A percentile compares a stretch with the other conserved stretches of the same genome.
phyloP scores from a whole-genome alignment of 2,113 vertebrate species.

The Hystrix brachyura region DNA sequence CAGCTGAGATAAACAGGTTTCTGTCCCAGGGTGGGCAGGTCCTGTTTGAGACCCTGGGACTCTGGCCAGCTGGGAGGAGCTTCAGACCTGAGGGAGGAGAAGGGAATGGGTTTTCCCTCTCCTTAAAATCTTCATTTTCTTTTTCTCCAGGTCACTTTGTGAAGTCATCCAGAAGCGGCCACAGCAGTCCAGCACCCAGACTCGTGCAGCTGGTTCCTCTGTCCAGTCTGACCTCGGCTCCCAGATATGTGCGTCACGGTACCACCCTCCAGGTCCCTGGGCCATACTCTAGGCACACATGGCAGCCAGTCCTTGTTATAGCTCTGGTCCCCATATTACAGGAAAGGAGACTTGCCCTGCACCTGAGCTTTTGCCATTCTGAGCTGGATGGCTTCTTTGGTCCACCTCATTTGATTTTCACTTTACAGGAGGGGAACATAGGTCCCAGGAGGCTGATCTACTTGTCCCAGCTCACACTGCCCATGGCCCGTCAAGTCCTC shows the following conservation, averaged over 20 bases:
- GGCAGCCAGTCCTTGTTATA: not conserved
- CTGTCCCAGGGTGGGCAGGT: not conserved
- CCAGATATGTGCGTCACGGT: not conserved
- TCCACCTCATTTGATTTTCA: not conserved
- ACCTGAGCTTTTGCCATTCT: not conserved
- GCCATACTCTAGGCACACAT: accelerated
- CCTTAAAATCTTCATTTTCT: not conserved
- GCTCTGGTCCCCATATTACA: not conserved
- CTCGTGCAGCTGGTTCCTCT: not conserved
- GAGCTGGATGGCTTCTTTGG: not conserved
- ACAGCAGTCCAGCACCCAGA: accelerated
- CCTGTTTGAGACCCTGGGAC: not conserved
- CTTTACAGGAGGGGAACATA: not conserved
- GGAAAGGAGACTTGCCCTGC: not conserved
- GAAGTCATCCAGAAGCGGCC: not conserved
- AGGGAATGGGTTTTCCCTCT: too few species aligned
- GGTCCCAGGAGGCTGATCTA: not conserved
- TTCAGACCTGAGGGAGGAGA: not conserved
- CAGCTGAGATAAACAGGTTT: slow-evolving; percentile 2
- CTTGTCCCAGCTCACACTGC: not conserved
- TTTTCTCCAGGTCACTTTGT: not conserved
- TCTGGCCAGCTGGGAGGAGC: not conserved
- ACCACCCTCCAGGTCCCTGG: not conserved
- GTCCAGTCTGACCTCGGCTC: not conserved
- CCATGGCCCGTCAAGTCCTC: not conserved